Evolutionary conservation across 2,888 invertebrate genomes (phyloP), one percentile per base, ranked within the genome.

Genomic region (Hipparchia semele): DNA sequence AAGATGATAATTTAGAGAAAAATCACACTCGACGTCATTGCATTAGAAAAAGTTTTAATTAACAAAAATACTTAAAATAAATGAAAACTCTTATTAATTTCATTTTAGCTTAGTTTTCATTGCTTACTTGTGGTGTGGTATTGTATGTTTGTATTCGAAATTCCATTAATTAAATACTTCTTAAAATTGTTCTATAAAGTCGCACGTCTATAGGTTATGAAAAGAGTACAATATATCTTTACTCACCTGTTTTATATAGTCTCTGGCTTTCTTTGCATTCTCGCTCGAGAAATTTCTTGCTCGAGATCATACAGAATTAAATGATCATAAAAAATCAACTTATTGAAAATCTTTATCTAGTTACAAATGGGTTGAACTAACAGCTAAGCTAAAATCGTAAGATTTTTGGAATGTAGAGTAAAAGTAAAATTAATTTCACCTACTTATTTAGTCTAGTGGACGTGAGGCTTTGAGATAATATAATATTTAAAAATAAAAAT

Each of bases 81-180:
- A 39, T 39, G 39, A 5, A 4, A 39, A 39, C 39, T 39, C 39
- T 39, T 39, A 39, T 59, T 33, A 59, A 33, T 6, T 7, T 46
- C n/a, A 45, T 45, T 39, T 61, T n/a, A 61, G 7, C n/a, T 46
- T 7, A 46, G 1, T 9, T 62, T 0, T 62, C 23, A 23, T 13
- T 62, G 62, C 49, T 61, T 62, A 56, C 7, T 46, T 62, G 49
- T 49, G 13, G 46, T n/a, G 13, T 8, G 62, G 13, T 46, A 62
- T 10, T 39, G 13, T 62, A 49, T 62, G 13, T n/a, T 1, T n/a
- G n/a, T 56, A 56, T 54, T n/a, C 45, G 13, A 46, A 12, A 49
- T 49, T 13, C 62, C 9, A 49, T 62, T 62, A 49, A 46, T 45
- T 10, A 46, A 61, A 46, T 46, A 46, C 61, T 46, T 46, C 2